These are phyloP conservation scores for Premnoplex brunnescens DNA, from an alignment of 2,797 vertebrate species.

Conservation along the genomic window DNA sequence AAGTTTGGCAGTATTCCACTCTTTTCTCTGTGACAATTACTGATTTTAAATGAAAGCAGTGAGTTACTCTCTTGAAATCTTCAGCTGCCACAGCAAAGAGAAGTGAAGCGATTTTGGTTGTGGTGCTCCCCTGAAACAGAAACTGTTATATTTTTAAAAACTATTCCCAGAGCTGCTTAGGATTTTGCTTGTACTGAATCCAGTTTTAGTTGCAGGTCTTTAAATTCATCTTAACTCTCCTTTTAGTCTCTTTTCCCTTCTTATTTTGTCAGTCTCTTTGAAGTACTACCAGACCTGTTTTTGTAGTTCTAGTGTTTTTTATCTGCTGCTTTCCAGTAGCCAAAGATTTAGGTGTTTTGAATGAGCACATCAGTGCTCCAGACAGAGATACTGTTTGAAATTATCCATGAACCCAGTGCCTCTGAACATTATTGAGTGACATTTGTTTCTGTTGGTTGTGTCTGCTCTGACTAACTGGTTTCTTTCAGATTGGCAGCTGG, in stretches of 20 bases:
- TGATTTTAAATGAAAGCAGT: not conserved
- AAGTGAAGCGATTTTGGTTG: not conserved
- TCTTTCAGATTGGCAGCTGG: constrained; percentile 86
- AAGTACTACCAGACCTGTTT: constrained; percentile 73
- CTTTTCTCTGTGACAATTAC: not conserved
- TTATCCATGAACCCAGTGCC: constrained; percentile 81
- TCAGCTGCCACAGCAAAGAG: not conserved
- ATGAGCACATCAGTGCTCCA: constrained; percentile 80
- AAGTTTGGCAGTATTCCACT: not conserved
- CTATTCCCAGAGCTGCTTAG: not conserved
- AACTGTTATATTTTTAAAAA: not conserved
- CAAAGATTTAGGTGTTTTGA: constrained; percentile 82
- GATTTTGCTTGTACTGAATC: not conserved
- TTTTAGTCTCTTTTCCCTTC: constrained; percentile 29
- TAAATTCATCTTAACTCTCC: constrained; percentile 4
- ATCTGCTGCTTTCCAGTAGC: constrained; percentile 81
- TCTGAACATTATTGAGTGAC: constrained; percentile 83
- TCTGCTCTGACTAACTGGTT: constrained; percentile 82
- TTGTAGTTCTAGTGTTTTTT: constrained; percentile 70
- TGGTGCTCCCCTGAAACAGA: not conserved
- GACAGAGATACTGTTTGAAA: constrained; percentile 85
- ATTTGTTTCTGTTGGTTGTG: constrained; percentile 83
- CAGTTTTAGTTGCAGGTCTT: constrained; percentile 24
- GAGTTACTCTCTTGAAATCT: not conserved
- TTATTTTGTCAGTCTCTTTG: constrained; percentile 68